Evolutionary conservation across 2,888 invertebrate genomes (phyloP), one percentile per base, ranked within the genome.

Genomic region (Folsomia manolachei): DNA sequence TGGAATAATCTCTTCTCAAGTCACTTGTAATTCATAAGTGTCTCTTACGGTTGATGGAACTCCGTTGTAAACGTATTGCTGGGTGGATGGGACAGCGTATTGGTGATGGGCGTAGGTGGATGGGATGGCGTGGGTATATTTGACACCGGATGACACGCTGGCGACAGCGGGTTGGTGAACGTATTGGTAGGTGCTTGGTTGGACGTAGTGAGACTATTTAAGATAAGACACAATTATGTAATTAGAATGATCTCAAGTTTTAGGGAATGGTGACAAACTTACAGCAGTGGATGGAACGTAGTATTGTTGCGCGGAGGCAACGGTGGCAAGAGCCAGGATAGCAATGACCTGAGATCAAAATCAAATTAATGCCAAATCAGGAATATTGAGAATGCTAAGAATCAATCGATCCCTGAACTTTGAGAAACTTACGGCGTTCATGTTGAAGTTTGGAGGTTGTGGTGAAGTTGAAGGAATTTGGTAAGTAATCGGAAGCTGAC

Each of bases 391-490:
- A n/a, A n/a, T n/a, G n/a, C n/a, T 63, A 51, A 25, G 18, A 63
- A 63, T 11, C 21, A 4, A 27, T 24, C 25, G n/a, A 14, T 11
- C 11, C 51, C 14, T 51, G 11, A 21, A 19, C 23, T 60, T 21
- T n/a, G n/a, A n/a, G 61, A 53, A 56, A 63, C 72, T 72, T 70
- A 72, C 72, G 66, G 72, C 65, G 70, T 72, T 72, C 72, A 72
- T 72, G 2, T 65, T 72, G 69, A 70, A 51, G 52, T 9, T 72
- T 53, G 64, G 25, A 52, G 27, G 63, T 65, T 60, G 72, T 52
- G 65, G 23, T 39, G 39, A 39, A 39, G 39, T 9, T n/a, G n/a
- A n/a, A n/a, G n/a, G n/a, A n/a, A n/a, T n/a, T n/a, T n/a, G n/a
- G n/a, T n/a, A n/a, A n/a, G 4, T 39, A 39, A 14, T 39, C 14